Percentiles rank a stretch among this genome's conserved stretches.
phyloP scores from a whole-genome alignment of 2,113 vertebrate genomes.

The Polyodon spathula region DNA sequence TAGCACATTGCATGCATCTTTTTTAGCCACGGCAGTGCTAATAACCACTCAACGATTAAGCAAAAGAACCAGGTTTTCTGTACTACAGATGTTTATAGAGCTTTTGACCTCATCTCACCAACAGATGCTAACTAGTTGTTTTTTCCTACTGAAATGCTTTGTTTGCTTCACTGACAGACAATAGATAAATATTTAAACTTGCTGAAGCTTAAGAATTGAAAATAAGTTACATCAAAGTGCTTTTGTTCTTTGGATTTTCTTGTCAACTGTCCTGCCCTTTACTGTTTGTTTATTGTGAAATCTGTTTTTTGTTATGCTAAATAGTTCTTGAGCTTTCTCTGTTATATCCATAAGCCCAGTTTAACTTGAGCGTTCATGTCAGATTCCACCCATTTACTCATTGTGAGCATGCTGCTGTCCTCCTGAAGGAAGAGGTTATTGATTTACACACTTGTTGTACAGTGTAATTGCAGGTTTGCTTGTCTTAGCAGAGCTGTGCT shows the following conservation, averaged over 20 bases:
- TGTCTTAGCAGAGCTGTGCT: not conserved
- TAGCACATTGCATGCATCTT: too few species aligned
- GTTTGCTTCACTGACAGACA: slow-evolving; percentile 22
- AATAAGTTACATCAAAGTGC: slow-evolving; percentile 35
- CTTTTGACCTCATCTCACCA: too few species aligned
- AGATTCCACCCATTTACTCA: too few species aligned
- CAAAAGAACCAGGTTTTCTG: too few species aligned
- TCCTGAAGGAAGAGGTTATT: too few species aligned
- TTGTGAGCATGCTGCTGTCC: too few species aligned
- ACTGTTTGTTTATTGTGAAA: slow-evolving; percentile 7
- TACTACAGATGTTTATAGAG: too few species aligned
- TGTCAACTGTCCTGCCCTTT: slow-evolving; percentile 24
- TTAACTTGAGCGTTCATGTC: too few species aligned
- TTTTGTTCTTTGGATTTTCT: slow-evolving; percentile 35
- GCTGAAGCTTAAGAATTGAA: slow-evolving; percentile 36
- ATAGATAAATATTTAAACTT: slow-evolving; percentile 50
- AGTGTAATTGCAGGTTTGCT: not conserved
- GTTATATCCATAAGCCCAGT: too few species aligned
- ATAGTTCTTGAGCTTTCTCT: too few species aligned
- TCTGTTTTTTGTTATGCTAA: slow-evolving; percentile 1
- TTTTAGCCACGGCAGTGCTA: too few species aligned
- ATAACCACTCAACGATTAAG: too few species aligned
- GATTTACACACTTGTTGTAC: not conserved
- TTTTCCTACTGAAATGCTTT: slow-evolving; percentile 38
- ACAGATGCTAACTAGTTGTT: slow-evolving; percentile 28